Conservation (phyloP, 2,113 vertebrate genomes). For the Poeciliopsis retropinna region DNA sequence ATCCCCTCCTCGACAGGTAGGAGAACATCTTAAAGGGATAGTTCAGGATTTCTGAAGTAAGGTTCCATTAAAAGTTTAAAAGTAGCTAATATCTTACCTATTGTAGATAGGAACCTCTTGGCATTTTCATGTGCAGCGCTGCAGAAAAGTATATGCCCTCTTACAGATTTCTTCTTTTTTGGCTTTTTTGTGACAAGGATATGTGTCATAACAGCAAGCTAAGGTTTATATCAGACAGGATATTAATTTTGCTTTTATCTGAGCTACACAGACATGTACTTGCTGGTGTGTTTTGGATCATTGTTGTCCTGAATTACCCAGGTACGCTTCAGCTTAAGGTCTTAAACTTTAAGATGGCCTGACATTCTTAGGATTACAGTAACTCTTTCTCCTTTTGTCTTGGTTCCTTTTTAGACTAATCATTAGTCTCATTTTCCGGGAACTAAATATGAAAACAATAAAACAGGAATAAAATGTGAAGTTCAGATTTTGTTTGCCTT, state of each 20-base stretch:
- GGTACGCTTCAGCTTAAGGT: neutral
- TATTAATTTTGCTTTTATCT: neutral
- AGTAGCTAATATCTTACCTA: neutral
- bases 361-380: neutral
- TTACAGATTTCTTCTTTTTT: neutral
- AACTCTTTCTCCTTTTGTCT: neutral
- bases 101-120: neutral
- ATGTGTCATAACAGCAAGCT: neutral
- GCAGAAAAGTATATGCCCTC: no score
- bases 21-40: slow-evolving; percentile 19
- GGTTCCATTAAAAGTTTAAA: neutral
- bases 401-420: no score
- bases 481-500: no score
- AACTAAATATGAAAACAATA: no score
- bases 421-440: no score
- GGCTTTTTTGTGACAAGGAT: neutral
- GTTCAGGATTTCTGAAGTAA: neutral
- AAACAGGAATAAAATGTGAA: no score
- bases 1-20: slow-evolving; percentile 93
- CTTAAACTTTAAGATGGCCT: neutral
- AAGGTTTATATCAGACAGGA: neutral
- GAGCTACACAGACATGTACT: neutral
- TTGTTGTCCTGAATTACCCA: neutral
- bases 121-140: neutral
- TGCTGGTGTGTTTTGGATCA: neutral